Evolutionary conservation across 1,140 invertebrate genomes (phyloP), one percentile per base, ranked within the genome.

Genomic region (Forficula auricularia): DNA sequence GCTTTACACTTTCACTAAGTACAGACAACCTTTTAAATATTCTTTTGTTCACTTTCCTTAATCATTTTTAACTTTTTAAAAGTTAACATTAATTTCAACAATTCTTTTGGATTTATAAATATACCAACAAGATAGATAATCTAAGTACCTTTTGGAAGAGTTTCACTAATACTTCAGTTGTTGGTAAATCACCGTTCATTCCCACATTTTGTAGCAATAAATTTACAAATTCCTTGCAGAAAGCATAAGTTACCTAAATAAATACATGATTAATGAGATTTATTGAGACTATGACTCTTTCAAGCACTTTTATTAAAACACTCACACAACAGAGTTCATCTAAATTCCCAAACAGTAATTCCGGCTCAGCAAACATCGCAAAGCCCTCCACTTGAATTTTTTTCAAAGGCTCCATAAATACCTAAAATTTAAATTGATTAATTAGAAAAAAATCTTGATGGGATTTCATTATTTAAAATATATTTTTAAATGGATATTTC

Each of bases 401-500:
- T 57, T 79, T 79, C 44, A 79, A 52, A 0, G 77, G 77, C 50
- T 79, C 75, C 68, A 79, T 71, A 54, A 76, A 80, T 22, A 78
- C 75, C 71, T 77, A 59, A 3, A 43, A 47, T 0, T 19, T n/a
- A 9, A 37, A 14, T n/a, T n/a, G n/a, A n/a, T n/a, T n/a, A n/a
- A n/a, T n/a, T n/a, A n/a, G n/a, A n/a, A n/a, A n/a, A n/a, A n/a
- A n/a, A n/a, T n/a, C n/a, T n/a, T n/a, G n/a, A n/a, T n/a, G n/a
- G n/a, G n/a, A n/a, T n/a, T n/a, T n/a, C n/a, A n/a, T n/a, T n/a
- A n/a, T n/a, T n/a, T n/a, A n/a, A n/a, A n/a, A n/a, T n/a, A n/a
- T n/a, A n/a, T n/a, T n/a, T n/a, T n/a, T n/a, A n/a, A n/a, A n/a
- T n/a, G n/a, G n/a, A n/a, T n/a, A n/a, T n/a, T n/a, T n/a, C n/a